Conservation (phyloP, 2,113 vertebrate species). For the Poecilia latipinna region DNA sequence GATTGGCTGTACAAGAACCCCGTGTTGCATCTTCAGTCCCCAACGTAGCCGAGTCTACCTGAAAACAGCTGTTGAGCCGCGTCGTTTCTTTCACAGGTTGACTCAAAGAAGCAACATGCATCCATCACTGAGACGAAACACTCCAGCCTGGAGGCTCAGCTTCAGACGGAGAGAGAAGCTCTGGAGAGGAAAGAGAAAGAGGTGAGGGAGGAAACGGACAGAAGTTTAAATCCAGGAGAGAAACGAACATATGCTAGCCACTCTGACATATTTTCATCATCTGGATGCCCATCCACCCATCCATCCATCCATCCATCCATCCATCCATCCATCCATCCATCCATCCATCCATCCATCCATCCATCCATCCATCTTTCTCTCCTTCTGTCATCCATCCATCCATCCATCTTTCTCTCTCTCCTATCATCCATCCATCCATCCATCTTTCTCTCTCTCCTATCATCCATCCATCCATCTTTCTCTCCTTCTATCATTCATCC, state of each 20-base stretch:
- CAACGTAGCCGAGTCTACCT: no score
- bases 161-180: constrained; percentile 95
- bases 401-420: no score
- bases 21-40: no score
- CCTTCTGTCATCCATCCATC: no score
- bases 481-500: no score
- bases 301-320: neutral
- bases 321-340: neutral
- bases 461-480: no score
- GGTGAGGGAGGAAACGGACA: constrained; percentile 76
- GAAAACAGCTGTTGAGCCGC: constrained; percentile 27
- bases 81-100: constrained; percentile 78
- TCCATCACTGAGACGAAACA: constrained; percentile 78
- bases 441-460: no score
- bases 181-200: constrained; percentile 97
- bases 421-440: no score
- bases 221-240: neutral
- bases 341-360: no score
- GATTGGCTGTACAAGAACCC: no score
- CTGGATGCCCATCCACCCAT: neutral
- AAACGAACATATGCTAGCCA: neutral
- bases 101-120: constrained; percentile 85
- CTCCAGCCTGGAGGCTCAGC: constrained; percentile 87
- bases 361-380: no score
- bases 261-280: neutral